Conservation (phyloP, 92 coral and sea anemone genomes). For the Montipora capitata region DNA sequence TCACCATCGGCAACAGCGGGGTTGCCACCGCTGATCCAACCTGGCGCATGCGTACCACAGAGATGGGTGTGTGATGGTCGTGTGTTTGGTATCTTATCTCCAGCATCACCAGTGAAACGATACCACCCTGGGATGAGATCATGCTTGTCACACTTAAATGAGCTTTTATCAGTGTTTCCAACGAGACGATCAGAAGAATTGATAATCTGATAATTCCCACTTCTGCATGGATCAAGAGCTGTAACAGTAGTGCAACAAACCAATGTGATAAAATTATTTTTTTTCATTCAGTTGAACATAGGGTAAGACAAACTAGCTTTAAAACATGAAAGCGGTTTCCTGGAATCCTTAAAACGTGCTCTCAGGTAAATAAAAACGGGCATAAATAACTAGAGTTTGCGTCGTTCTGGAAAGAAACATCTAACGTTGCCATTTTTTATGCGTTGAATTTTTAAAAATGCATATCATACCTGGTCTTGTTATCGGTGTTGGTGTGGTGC, state of each 20-base stretch:
- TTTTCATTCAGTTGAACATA: background rate
- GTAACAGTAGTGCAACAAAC: too few species aligned
- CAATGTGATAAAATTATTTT: too few species aligned
- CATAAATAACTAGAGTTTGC: too few species aligned
- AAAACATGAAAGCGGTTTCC: too few species aligned
- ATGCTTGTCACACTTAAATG: constrained; percentile 2
- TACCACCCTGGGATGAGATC: constrained; percentile 16
- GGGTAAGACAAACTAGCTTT: too few species aligned
- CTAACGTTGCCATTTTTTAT: too few species aligned
- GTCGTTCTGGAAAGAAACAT: too few species aligned
- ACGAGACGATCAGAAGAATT: background rate
- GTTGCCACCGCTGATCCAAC: constrained; percentile 4
- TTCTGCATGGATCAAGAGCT: background rate
- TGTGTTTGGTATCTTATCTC: background rate
- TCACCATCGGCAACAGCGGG: constrained; percentile 11
- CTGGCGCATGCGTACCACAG: constrained; percentile 38
- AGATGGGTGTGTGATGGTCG: background rate
- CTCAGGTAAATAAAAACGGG: too few species aligned
- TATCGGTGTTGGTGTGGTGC: too few species aligned
- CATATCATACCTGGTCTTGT: too few species aligned
- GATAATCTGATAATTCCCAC: background rate
- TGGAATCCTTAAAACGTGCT: background rate
- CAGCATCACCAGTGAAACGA: constrained; percentile 18
- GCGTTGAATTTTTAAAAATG: too few species aligned
- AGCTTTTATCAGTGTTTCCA: background rate